Evolutionary conservation across 2,888 invertebrate genomes (phyloP).

Genomic region (Lycocerus yunnanus): DNA sequence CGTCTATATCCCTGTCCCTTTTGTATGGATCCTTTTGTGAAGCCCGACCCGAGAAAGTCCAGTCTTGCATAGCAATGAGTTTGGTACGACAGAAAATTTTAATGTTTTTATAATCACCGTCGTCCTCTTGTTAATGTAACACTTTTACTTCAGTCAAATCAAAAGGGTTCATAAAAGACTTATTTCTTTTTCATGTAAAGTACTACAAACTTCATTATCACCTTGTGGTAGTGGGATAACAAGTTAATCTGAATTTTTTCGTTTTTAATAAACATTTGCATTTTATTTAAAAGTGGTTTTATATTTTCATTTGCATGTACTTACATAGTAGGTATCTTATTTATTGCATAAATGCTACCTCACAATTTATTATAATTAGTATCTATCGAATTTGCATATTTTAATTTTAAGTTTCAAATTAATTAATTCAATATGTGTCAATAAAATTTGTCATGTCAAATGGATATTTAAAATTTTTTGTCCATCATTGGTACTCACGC

Average conservation of each 20-base stretch:
- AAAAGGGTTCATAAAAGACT: constrained; percentile 52
- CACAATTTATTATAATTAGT: neutral
- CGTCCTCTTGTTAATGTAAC: constrained; percentile 39
- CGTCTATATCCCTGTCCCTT: constrained; percentile 47
- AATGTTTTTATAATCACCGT: constrained; percentile 57
- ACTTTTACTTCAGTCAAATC: constrained; percentile 50
- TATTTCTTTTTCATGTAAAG: constrained; percentile 56
- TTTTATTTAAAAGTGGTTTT: constrained; percentile 26
- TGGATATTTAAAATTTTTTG: neutral
- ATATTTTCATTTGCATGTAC: neutral
- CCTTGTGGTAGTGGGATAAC: constrained; percentile 36
- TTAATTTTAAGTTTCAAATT: neutral
- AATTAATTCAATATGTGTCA: neutral
- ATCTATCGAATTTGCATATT: neutral
- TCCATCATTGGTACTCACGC: neutral
- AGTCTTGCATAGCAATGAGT: constrained; percentile 56
- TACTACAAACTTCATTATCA: constrained; percentile 46
- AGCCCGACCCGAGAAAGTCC: constrained; percentile 46
- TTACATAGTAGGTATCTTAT: neutral
- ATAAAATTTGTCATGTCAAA: neutral
- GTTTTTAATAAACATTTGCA: constrained; percentile 36
- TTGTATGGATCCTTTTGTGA: constrained; percentile 53
- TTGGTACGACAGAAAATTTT: constrained; percentile 50
- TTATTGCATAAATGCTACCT: neutral
- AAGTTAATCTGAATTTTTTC: constrained; percentile 40